phyloP scores from a whole-genome alignment of 2,797 vertebrate genomes.

The Eulemur albifrons region DNA sequence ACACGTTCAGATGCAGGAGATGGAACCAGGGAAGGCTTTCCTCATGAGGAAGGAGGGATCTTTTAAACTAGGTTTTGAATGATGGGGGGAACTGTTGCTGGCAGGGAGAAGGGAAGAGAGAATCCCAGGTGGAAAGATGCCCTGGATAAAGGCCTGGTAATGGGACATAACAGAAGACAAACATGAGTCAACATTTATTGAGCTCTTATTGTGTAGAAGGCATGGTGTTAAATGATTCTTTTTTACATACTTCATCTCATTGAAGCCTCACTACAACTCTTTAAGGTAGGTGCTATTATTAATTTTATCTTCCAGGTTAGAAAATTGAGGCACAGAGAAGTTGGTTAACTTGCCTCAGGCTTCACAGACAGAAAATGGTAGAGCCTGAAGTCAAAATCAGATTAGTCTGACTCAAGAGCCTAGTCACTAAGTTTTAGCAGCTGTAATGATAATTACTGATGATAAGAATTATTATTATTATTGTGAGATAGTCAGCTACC shows the following conservation, averaged over 20 bases:
- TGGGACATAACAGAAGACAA: background rate
- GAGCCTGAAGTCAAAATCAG: background rate
- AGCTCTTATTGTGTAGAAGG: background rate
- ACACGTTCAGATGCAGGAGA: background rate
- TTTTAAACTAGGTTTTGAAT: slow-evolving; percentile 31
- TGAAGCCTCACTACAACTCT: background rate
- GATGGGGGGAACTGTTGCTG: background rate
- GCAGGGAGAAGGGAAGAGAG: background rate
- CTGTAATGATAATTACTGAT: background rate
- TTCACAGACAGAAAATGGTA: slow-evolving; percentile 23
- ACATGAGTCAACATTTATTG: background rate
- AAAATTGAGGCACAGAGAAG: slow-evolving; percentile 6
- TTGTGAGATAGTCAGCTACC: background rate
- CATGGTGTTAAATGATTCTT: background rate
- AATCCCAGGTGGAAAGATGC: background rate
- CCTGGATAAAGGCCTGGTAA: background rate
- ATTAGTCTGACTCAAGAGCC: slow-evolving; percentile 11
- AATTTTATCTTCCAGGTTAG: slow-evolving; percentile 9
- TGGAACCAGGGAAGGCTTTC: background rate
- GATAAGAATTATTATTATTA: slow-evolving; percentile 23
- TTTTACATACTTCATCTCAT: background rate
- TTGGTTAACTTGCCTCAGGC: slow-evolving; percentile 7
- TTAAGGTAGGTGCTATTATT: background rate
- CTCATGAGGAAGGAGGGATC: background rate
- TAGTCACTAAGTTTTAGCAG: background rate